Evolutionary conservation across 1,140 invertebrate species (phyloP).

Genomic region (Drosophila funebris): DNA sequence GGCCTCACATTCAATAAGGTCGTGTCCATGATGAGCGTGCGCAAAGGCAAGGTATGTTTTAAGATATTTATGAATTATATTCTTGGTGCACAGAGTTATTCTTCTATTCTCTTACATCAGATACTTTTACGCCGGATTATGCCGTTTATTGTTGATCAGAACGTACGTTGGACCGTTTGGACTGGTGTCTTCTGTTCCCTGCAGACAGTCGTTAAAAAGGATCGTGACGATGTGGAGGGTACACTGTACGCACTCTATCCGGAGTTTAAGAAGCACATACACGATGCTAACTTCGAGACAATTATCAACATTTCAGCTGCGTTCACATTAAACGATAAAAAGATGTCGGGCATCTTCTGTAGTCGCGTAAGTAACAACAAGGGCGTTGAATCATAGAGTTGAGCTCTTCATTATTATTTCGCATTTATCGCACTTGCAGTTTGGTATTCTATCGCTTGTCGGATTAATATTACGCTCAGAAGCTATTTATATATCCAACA

Average conservation of each 20-base stretch:
- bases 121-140: constrained; percentile 86
- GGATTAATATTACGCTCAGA: constrained; percentile 75
- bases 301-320: constrained; percentile 67
- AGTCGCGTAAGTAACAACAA: constrained; percentile 70
- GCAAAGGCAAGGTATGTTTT: constrained; percentile 88
- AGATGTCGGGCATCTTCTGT: constrained; percentile 76
- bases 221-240: constrained; percentile 85
- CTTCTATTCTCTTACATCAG: constrained; percentile 64
- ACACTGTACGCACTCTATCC: constrained; percentile 84
- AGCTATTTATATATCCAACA: constrained; percentile 59
- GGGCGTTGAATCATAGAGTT: not conserved
- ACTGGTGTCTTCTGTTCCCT: constrained; percentile 84
- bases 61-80: constrained; percentile 30
- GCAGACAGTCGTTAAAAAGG: constrained; percentile 83
- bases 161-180: constrained; percentile 85
- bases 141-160: constrained; percentile 84
- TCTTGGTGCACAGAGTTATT: not conserved
- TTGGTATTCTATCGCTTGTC: constrained; percentile 78
- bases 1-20: constrained; percentile 88
- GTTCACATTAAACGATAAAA: constrained; percentile 74
- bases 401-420: not conserved
- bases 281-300: constrained; percentile 71
- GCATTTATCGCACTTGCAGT: constrained; percentile 45
- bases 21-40: constrained; percentile 87
- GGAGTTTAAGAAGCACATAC: constrained; percentile 85